Evolutionary conservation across 1,140 invertebrate genomes (phyloP).

Genomic region (Armadillidium nasatum): DNA sequence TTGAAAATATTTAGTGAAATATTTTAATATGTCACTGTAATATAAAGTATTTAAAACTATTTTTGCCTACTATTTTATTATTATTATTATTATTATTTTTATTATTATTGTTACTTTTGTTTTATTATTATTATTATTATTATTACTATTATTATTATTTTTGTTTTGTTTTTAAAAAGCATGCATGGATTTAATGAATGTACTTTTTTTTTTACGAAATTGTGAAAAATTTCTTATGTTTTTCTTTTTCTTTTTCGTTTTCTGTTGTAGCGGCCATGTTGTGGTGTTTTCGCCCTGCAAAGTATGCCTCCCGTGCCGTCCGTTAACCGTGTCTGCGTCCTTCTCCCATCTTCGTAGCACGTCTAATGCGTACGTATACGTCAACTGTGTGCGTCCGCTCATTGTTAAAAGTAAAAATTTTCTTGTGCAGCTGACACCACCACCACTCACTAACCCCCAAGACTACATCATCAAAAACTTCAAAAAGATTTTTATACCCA

Average conservation of each 20-base stretch:
- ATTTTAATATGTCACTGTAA: too few relatives aligned
- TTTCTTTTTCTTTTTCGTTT: constrained; percentile 35
- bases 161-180: neutral
- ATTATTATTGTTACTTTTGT: too few relatives aligned
- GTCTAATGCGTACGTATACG: constrained; percentile 43
- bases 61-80: too few relatives aligned
- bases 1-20: too few relatives aligned
- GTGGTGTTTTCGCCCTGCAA: constrained; percentile 40
- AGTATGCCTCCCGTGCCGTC: constrained; percentile 37
- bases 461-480: neutral
- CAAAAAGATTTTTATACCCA: too few relatives aligned
- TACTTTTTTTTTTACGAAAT: constrained; percentile 33
- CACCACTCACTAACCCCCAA: constrained; percentile 4
- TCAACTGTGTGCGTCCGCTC: constrained; percentile 39
- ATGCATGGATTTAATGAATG: constrained; percentile 11
- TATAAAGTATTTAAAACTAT: too few relatives aligned
- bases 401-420: constrained; percentile 31
- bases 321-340: constrained; percentile 43
- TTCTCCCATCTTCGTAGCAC: constrained; percentile 41
- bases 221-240: constrained; percentile 37
- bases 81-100: too few relatives aligned
- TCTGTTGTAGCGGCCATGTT: constrained; percentile 42
- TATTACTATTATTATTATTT: too few relatives aligned
- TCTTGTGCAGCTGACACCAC: constrained; percentile 33
- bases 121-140: too few relatives aligned